Conservation (phyloP, 2,113 vertebrate genomes). For the Nyctereutes procyonoides region DNA sequence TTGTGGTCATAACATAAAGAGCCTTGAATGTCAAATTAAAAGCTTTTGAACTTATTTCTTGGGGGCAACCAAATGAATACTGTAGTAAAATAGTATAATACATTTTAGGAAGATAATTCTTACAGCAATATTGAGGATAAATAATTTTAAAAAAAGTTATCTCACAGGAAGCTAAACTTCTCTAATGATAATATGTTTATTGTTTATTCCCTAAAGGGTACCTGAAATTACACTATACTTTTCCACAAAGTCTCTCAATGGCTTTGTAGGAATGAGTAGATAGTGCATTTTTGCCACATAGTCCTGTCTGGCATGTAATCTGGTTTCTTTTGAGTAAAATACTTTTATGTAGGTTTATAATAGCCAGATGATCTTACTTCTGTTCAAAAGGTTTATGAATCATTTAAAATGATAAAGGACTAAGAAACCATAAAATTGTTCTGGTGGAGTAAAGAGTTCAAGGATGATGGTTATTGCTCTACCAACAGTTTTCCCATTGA, state of each 20-base stretch:
- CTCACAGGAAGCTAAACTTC: neutral
- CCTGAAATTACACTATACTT: neutral
- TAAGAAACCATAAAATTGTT: constrained; percentile 69
- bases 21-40: neutral
- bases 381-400: constrained; percentile 61
- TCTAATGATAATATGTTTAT: neutral
- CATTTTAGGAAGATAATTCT: constrained; percentile 33
- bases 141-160: neutral
- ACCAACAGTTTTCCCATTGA: neutral
- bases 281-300: neutral
- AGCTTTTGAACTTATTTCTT: constrained; percentile 8
- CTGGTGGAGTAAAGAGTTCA: constrained; percentile 47
- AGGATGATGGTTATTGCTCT: constrained; percentile 41
- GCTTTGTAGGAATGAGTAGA: neutral
- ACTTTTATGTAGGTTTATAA: constrained; percentile 39
- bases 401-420: constrained; percentile 67
- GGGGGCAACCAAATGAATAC: neutral
- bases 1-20: neutral
- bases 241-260: neutral
- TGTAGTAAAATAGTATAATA: neutral
- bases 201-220: neutral
- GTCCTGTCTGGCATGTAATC: neutral
- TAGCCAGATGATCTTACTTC: constrained; percentile 41
- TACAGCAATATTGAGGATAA: neutral
- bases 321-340: constrained; percentile 33